Conservation (phyloP, 2,113 vertebrate species). For the Rhinichthys klamathensis region DNA sequence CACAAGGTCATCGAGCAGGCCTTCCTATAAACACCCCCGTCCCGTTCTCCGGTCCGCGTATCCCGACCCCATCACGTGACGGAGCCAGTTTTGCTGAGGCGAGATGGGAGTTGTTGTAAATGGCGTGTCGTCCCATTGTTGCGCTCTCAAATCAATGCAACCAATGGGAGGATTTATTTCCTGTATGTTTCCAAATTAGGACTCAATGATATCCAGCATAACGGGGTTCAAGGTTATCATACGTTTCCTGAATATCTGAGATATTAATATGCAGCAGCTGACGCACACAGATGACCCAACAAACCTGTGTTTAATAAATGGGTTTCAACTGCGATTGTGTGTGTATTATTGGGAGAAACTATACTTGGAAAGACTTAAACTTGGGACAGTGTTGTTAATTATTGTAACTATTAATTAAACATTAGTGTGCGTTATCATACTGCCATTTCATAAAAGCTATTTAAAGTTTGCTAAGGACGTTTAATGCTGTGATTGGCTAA, state of each 20-base stretch:
- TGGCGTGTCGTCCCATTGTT: slow-evolving; percentile 38
- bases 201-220: background rate
- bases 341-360: background rate
- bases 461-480: background rate
- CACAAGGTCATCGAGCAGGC: slow-evolving; percentile 80
- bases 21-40: slow-evolving; percentile 73
- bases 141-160: background rate
- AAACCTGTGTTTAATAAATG: background rate
- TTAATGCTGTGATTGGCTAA: background rate
- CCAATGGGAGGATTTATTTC: slow-evolving; percentile 7
- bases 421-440: no score
- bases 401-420: no score
- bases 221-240: background rate
- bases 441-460: no score
- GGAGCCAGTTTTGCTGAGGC: slow-evolving; percentile 7
- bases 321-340: background rate
- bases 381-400: no score
- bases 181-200: background rate
- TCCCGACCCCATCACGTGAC: slow-evolving; percentile 72
- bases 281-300: background rate
- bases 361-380: no score
- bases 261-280: background rate
- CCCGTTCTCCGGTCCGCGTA: slow-evolving; percentile 57
- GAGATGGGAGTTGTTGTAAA: slow-evolving; percentile 1
- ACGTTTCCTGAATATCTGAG: slow-evolving; percentile 1